phyloP scores from a whole-genome alignment of 1,140 invertebrate genomes.

The Neelides sp. region DNA sequence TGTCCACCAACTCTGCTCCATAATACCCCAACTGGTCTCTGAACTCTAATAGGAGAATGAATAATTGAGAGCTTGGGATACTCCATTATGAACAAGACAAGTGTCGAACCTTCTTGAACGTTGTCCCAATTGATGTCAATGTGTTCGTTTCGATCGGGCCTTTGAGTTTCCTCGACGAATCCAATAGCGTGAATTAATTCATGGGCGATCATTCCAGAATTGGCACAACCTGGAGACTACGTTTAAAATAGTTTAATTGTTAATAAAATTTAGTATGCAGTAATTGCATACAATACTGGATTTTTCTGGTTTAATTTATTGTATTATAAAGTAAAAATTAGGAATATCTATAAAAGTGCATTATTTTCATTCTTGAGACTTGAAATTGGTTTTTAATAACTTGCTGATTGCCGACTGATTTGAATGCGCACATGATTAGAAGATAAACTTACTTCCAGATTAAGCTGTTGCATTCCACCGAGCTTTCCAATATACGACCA shows the following conservation, averaged over 20 bases:
- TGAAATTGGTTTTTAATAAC: too few relatives aligned
- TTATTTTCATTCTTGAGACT: too few relatives aligned
- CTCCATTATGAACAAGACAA: slow-evolving; percentile 1
- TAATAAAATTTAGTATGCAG: too few relatives aligned
- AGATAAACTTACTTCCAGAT: slow-evolving; percentile 4
- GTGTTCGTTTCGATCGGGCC: slow-evolving; percentile 42
- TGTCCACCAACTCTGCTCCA: too few relatives aligned
- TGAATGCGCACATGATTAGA: too few relatives aligned
- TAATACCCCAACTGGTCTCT: not conserved
- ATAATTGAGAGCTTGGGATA: not conserved
- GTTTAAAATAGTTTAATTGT: too few relatives aligned
- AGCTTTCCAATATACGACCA: slow-evolving; percentile 35
- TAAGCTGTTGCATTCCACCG: slow-evolving; percentile 33
- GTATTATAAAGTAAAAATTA: too few relatives aligned
- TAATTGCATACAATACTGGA: too few relatives aligned
- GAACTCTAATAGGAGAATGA: slow-evolving; percentile 4
- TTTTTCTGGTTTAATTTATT: too few relatives aligned
- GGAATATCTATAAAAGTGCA: too few relatives aligned
- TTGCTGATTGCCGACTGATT: too few relatives aligned
- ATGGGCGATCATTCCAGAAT: slow-evolving; percentile 40
- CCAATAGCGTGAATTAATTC: slow-evolving; percentile 46
- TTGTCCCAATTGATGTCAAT: slow-evolving; percentile 43
- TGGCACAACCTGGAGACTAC: not conserved
- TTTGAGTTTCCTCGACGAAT: slow-evolving; percentile 44
- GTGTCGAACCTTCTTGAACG: slow-evolving; percentile 36